These are phyloP conservation scores for Nerophis ophidion DNA, from an alignment of 2,113 vertebrate species.

Conservation along the genomic window DNA sequence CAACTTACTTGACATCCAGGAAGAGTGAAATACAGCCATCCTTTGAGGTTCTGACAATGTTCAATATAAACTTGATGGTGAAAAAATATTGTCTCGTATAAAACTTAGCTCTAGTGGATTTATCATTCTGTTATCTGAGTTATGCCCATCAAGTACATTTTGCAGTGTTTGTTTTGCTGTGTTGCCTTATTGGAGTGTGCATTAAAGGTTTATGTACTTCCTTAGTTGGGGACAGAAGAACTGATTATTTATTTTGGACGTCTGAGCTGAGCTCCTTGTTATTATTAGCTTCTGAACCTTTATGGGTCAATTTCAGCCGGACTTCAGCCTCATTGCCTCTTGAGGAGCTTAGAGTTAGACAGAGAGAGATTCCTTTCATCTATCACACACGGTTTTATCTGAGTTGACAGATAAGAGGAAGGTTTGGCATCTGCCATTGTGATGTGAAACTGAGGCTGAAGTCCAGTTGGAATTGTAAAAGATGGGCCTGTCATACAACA, in stretches of 20 bases:
- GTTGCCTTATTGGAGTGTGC: background rate
- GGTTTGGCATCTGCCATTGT: slow-evolving; percentile 39
- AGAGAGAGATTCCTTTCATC: slow-evolving; percentile 32
- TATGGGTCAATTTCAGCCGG: slow-evolving; percentile 11
- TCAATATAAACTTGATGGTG: background rate
- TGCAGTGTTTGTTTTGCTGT: background rate
- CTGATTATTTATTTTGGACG: background rate
- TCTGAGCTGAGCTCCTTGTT: background rate
- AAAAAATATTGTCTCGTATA: slow-evolving; percentile 6
- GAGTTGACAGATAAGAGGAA: slow-evolving; percentile 55
- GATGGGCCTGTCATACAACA: background rate
- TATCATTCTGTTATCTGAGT: background rate
- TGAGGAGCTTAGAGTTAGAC: slow-evolving; percentile 27
- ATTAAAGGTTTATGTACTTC: slow-evolving; percentile 9
- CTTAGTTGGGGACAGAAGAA: background rate
- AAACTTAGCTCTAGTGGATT: background rate
- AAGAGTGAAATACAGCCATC: slow-evolving; percentile 14
- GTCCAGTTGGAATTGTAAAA: slow-evolving; percentile 57
- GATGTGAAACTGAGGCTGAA: slow-evolving; percentile 60
- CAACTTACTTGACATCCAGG: slow-evolving; percentile 72
- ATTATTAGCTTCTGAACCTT: background rate
- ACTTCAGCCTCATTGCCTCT: slow-evolving; percentile 42
- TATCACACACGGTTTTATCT: slow-evolving; percentile 45
- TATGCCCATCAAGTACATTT: no score
- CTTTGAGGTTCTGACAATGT: slow-evolving; percentile 17